These are phyloP conservation scores for Linyphia triangularis DNA, from an alignment of 2,888 invertebrate genomes.

Conservation along the genomic window DNA sequence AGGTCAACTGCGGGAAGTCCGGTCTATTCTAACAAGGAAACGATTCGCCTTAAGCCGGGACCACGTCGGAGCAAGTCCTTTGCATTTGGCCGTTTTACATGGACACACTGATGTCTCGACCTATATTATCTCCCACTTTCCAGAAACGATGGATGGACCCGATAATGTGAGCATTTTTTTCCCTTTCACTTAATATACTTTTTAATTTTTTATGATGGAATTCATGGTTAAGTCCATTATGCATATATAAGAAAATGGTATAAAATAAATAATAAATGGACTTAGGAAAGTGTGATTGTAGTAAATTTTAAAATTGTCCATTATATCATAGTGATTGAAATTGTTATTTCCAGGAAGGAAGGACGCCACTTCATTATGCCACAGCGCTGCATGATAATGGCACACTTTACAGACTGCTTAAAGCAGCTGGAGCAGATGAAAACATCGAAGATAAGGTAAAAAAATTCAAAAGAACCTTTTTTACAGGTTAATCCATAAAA, in stretches of 20 bases:
- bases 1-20: constrained; percentile 83
- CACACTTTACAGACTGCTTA: constrained; percentile 87
- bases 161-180: constrained; percentile 79
- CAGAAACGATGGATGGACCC: constrained; percentile 88
- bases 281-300: no score
- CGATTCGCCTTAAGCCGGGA: constrained; percentile 85
- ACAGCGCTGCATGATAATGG: constrained; percentile 88
- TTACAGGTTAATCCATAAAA: no score
- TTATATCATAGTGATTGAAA: no score
- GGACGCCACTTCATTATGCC: constrained; percentile 93
- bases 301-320: no score
- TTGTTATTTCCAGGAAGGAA: constrained; percentile 85
- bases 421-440: constrained; percentile 91
- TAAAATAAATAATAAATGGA: neutral
- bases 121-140: constrained; percentile 88
- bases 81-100: constrained; percentile 93
- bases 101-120: constrained; percentile 87
- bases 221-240: no score
- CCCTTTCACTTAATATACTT: neutral
- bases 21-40: constrained; percentile 83
- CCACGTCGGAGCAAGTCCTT: constrained; percentile 88
- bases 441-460: constrained; percentile 89
- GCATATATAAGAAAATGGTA: no score
- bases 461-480: no score
- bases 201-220: no score